Percentiles rank a stretch among this genome's conserved stretches.
Conservation (phyloP, 2,888 invertebrate species). For the Hirtodrosophila histrioides region DNA sequence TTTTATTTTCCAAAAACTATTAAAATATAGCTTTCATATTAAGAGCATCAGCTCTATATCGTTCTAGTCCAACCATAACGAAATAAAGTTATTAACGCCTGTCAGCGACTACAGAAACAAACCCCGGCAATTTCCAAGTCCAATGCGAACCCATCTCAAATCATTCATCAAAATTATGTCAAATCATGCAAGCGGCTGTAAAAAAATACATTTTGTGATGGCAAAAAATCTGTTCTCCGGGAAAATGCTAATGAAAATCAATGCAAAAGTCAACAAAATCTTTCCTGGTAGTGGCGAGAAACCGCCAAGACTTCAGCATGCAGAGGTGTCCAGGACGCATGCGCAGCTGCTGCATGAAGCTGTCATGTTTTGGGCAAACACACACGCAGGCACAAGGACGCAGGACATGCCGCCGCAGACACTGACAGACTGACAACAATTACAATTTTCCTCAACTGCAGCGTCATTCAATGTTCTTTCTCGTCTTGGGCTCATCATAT, state of each 20-base stretch:
- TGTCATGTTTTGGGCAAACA: constrained; percentile 78
- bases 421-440: constrained; percentile 66
- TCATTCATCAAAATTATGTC: constrained; percentile 78
- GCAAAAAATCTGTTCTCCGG: constrained; percentile 6
- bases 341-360: constrained; percentile 73
- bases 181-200: constrained; percentile 72
- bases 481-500: constrained; percentile 54
- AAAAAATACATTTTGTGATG: constrained; percentile 21
- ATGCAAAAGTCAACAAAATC: constrained; percentile 63
- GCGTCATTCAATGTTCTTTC: constrained; percentile 53
- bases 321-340: constrained; percentile 29
- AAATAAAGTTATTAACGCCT: constrained; percentile 61
- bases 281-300: constrained; percentile 29
- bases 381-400: constrained; percentile 11
- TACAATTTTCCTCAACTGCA: constrained; percentile 64
- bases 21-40: neutral
- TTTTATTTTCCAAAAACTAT: neutral
- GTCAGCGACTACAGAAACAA: constrained; percentile 52
- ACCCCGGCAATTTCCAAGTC: constrained; percentile 2
- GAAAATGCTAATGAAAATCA: constrained; percentile 72
- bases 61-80: constrained; percentile 26
- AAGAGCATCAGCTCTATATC: neutral
- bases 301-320: constrained; percentile 46
- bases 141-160: constrained; percentile 34
- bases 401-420: constrained; percentile 9